Conservation (phyloP, 1,140 invertebrate genomes). For the Cydia strobilella region DNA sequence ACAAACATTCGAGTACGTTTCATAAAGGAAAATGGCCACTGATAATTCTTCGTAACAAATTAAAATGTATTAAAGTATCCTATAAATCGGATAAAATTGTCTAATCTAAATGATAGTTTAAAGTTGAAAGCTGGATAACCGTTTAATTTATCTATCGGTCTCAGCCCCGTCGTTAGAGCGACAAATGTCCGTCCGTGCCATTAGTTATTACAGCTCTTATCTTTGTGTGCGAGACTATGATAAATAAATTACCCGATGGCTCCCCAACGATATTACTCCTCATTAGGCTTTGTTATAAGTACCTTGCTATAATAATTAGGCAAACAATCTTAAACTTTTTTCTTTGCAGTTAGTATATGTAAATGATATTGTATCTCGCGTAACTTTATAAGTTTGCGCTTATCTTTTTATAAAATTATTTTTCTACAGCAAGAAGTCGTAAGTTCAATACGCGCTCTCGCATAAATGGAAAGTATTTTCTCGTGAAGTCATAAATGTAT, state of each 20-base stretch:
- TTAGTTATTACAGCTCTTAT: slow-evolving; percentile 29
- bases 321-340: neutral
- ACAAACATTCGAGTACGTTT: no score
- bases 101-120: slow-evolving; percentile 14
- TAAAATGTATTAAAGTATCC: neutral
- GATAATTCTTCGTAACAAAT: no score
- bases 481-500: slow-evolving; percentile 2
- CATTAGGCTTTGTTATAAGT: slow-evolving; percentile 5
- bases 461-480: neutral
- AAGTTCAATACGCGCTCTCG: neutral
- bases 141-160: slow-evolving; percentile 22
- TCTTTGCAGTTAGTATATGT: neutral
- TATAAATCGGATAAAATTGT: neutral
- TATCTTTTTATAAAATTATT: neutral
- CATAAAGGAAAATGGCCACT: no score
- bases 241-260: slow-evolving; percentile 26
- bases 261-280: slow-evolving; percentile 9
- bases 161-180: slow-evolving; percentile 22
- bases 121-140: slow-evolving; percentile 13
- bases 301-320: neutral
- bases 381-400: neutral
- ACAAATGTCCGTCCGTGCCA: slow-evolving; percentile 18
- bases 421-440: neutral
- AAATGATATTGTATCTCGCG: neutral
- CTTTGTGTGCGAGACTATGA: slow-evolving; percentile 14